These are phyloP conservation scores for Bruchidius siliquastri DNA, from an alignment of 2,888 invertebrate species.

Conservation along the genomic window DNA sequence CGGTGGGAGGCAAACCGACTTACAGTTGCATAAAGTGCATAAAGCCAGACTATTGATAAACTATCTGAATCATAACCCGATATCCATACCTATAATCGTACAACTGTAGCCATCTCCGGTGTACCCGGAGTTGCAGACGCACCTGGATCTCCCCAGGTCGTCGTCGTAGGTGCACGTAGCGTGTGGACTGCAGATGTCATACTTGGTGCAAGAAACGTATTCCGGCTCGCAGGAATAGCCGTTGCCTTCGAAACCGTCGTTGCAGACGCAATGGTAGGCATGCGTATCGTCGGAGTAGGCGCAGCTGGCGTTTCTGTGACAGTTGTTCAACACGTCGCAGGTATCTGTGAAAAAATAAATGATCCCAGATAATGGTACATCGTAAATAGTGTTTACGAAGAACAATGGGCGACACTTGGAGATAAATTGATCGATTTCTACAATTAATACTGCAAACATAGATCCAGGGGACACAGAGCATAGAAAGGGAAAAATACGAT, in stretches of 20 bases:
- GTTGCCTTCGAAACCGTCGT: slow-evolving; percentile 80
- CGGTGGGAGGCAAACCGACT: too few species aligned
- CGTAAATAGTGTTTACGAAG: too few species aligned
- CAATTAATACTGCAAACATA: too few species aligned
- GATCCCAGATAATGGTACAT: too few species aligned
- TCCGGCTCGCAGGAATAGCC: slow-evolving; percentile 68
- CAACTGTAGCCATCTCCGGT: slow-evolving; percentile 80
- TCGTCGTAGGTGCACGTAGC: slow-evolving; percentile 72
- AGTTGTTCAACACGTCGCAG: slow-evolving; percentile 72
- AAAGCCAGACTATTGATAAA: too few species aligned
- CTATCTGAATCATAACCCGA: too few species aligned
- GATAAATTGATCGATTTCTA: too few species aligned
- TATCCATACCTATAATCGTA: slow-evolving; percentile 53
- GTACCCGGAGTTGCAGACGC: slow-evolving; percentile 77
- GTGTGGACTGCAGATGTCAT: slow-evolving; percentile 65
- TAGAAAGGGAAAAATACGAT: too few species aligned
- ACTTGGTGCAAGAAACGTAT: slow-evolving; percentile 52
- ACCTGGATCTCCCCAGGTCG: slow-evolving; percentile 59
- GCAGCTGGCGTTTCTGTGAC: slow-evolving; percentile 79
- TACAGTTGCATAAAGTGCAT: too few species aligned
- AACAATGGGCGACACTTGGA: too few species aligned
- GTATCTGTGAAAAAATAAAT: slow-evolving; percentile 14
- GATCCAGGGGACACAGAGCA: too few species aligned
- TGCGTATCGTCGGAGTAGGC: slow-evolving; percentile 54
- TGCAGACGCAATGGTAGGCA: slow-evolving; percentile 69